These are phyloP conservation scores for Machimus rusticus DNA, from an alignment of 2,888 invertebrate genomes.

Conservation along the genomic window DNA sequence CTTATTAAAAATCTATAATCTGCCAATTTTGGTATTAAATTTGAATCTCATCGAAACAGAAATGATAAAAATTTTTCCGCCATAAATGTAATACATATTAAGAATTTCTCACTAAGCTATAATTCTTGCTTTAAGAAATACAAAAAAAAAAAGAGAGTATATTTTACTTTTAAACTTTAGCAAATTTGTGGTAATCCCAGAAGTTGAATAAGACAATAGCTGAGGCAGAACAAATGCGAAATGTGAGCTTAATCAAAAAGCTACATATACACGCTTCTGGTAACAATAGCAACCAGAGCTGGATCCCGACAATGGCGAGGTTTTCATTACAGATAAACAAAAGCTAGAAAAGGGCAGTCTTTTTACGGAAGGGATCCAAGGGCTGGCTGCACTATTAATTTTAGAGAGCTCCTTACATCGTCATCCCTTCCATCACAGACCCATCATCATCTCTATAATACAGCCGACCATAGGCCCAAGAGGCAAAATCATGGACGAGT, in stretches of 20 bases:
- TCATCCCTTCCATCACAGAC: neutral
- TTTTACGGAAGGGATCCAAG: neutral
- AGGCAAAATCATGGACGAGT: neutral
- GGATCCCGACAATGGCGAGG: neutral
- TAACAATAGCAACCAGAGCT: neutral
- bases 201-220: neutral
- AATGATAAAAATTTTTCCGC: too few species aligned
- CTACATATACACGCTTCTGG: neutral
- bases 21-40: too few species aligned
- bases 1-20: neutral
- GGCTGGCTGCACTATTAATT: neutral
- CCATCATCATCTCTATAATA: neutral
- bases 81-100: too few species aligned
- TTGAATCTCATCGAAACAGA: too few species aligned
- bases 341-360: neutral
- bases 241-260: neutral
- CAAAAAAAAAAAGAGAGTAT: neutral
- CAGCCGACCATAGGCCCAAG: neutral
- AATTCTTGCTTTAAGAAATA: neutral
- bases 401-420: neutral
- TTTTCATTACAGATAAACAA: slow-evolving; percentile 29
- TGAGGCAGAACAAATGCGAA: neutral
- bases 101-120: neutral
- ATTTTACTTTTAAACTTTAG: neutral
- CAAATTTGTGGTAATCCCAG: neutral